These are phyloP conservation scores for Hestina assimilis DNA, from an alignment of 1,140 invertebrate genomes.

Conservation along the genomic window DNA sequence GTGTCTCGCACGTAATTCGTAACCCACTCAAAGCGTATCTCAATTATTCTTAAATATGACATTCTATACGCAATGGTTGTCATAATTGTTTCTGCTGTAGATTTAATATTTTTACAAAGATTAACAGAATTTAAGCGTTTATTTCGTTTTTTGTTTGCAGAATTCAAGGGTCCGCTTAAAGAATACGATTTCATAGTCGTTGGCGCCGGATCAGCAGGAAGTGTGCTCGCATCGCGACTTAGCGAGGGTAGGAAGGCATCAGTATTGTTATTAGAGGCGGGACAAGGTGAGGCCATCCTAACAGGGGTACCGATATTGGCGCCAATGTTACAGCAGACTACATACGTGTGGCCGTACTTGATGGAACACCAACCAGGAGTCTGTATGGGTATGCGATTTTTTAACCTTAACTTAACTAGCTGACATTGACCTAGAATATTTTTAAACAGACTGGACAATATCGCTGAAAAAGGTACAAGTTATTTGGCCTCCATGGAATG, in stretches of 20 bases:
- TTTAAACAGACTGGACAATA: too few relatives aligned
- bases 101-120: too few relatives aligned
- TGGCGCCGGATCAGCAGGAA: slow-evolving; percentile 87
- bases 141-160: slow-evolving; percentile 37
- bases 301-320: slow-evolving; percentile 86
- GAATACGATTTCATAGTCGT: slow-evolving; percentile 83
- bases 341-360: slow-evolving; percentile 87
- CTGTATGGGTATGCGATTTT: slow-evolving; percentile 41
- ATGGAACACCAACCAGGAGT: slow-evolving; percentile 81
- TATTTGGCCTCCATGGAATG: too few relatives aligned
- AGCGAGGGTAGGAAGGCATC: slow-evolving; percentile 77
- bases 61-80: too few relatives aligned
- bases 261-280: slow-evolving; percentile 83
- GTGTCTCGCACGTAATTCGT: too few relatives aligned
- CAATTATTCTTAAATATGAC: too few relatives aligned
- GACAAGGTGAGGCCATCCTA: slow-evolving; percentile 81
- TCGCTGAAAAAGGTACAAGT: too few relatives aligned
- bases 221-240: slow-evolving; percentile 82
- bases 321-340: slow-evolving; percentile 83
- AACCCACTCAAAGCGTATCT: too few relatives aligned
- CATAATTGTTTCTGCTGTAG: too few relatives aligned
- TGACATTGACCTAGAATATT: too few relatives aligned
- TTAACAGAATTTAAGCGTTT: neutral
- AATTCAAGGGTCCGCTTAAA: slow-evolving; percentile 51
- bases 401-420: too few relatives aligned